A percentile compares a stretch with the other conserved stretches of the same genome.
phyloP scores from a whole-genome alignment of 2,797 vertebrate genomes.

The Enoplosus armatus region DNA sequence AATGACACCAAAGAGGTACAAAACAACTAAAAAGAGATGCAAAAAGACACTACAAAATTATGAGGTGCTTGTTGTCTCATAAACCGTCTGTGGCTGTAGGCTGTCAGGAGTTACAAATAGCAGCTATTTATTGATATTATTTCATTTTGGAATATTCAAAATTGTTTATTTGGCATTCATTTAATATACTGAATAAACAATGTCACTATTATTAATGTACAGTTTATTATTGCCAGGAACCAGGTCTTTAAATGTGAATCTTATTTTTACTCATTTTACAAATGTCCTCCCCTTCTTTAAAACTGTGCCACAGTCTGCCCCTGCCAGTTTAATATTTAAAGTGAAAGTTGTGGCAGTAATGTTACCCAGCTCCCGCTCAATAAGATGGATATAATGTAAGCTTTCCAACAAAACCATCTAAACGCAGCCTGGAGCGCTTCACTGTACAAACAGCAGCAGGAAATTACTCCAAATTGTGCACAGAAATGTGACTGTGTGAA shows the following conservation, averaged over 20 bases:
- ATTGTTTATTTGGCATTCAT: background rate
- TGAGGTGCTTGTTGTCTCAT: background rate
- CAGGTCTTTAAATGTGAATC: background rate
- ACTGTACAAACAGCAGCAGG: constrained; percentile 74
- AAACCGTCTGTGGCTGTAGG: background rate
- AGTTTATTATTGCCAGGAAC: too few relatives aligned
- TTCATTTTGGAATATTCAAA: background rate
- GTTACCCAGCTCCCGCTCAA: constrained; percentile 24
- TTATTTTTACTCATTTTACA: background rate
- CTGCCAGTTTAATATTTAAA: constrained; percentile 20
- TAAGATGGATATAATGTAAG: constrained; percentile 45
- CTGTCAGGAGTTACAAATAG: background rate
- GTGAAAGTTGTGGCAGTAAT: constrained; percentile 30
- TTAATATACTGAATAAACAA: background rate
- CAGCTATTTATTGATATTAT: background rate
- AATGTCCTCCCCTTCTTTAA: background rate
- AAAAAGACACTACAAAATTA: too few relatives aligned
- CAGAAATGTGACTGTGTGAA: constrained; percentile 65
- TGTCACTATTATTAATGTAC: background rate
- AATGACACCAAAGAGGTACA: background rate
- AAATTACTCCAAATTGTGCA: constrained; percentile 76
- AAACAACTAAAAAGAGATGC: background rate
- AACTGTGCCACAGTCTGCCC: background rate
- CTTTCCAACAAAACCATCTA: constrained; percentile 59
- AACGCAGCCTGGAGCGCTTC: constrained; percentile 63